Evolutionary conservation across 2,113 vertebrate genomes (phyloP), one percentile per base, ranked within the genome.

Genomic region (Hippocampus mohnikei): DNA sequence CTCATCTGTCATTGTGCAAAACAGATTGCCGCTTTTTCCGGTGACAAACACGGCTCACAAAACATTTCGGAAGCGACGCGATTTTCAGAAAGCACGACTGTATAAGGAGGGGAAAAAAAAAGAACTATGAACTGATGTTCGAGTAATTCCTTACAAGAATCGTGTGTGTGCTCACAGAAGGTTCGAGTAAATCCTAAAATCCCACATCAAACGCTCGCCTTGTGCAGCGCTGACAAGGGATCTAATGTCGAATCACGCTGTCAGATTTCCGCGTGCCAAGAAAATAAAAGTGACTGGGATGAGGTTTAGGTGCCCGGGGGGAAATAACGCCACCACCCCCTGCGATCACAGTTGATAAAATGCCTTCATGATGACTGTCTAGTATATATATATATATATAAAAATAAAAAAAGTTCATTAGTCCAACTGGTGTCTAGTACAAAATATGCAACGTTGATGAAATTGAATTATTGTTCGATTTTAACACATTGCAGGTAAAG

Each of bases 1-100:
- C 68, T 84, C 73, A 87, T 86, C 76, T 73, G 78, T 82, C 82
- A 80, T 75, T 46, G 68, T 69, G 76, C 59, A 87, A 83, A 88
- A 85, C 82, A 87, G 78, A 81, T 64, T 16, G 66, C 84, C 87
- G 90, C 89, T 87, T 89, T 89, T 80, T 71, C 63, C 62, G 67
- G 69, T 53, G 69, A 83, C 72, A 69, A 78, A 70, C 72, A 65
- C 65, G 71, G 29, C 48, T 23, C 16, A 75, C 42, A 27, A 59
- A 71, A 75, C 61, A 48, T 62, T 64, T 13, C 11, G 13, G 59
- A 33, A 63, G 58, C 69, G 79, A 73, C 29, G 50, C 75, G 29
- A 63, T 52, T 71, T n/a, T 55, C 25, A 10, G 12, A 73, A 40
- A 65, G 66, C 53, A 13, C 40, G 55, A 21, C 20, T 21, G 11